A percentile compares a stretch with the other conserved stretches of the same genome.
Evolutionary conservation across 2,888 invertebrate species (phyloP).

Genomic region (Callyntrura guangdongensis): DNA sequence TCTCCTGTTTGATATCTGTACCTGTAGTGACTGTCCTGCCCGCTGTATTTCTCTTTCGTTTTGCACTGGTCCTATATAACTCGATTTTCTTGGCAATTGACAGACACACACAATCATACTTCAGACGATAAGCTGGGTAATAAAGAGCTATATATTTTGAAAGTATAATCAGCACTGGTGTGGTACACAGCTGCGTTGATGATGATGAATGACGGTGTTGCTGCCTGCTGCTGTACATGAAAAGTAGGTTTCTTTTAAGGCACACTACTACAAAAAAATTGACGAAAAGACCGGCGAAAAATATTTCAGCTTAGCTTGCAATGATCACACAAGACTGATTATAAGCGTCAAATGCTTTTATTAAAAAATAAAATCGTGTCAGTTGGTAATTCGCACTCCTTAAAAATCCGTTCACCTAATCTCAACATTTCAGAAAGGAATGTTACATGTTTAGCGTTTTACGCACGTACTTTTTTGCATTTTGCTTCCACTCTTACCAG

Average conservation of each 20-base stretch:
- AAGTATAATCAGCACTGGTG: background rate
- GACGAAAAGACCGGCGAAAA: too few relatives aligned
- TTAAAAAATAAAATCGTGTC: background rate
- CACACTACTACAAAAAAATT: too few relatives aligned
- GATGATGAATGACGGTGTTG: background rate
- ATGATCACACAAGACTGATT: too few relatives aligned
- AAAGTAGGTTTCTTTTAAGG: background rate
- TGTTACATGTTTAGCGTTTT: background rate
- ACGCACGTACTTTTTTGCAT: slow-evolving; percentile 8
- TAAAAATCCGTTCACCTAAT: too few relatives aligned
- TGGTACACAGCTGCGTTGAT: background rate
- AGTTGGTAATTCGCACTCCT: background rate
- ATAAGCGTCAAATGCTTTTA: background rate
- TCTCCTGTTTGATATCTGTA: too few relatives aligned
- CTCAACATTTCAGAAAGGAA: background rate
- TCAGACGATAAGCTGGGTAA: background rate
- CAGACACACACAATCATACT: background rate
- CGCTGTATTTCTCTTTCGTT: too few relatives aligned
- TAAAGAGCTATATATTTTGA: background rate
- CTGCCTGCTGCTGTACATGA: background rate
- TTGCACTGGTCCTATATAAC: too few relatives aligned
- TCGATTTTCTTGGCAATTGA: background rate
- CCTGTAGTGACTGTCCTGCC: too few relatives aligned
- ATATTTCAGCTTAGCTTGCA: too few relatives aligned
- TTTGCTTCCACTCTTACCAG: background rate